phyloP scores from a whole-genome alignment of 2,113 vertebrate genomes.

The Serinus canaria region DNA sequence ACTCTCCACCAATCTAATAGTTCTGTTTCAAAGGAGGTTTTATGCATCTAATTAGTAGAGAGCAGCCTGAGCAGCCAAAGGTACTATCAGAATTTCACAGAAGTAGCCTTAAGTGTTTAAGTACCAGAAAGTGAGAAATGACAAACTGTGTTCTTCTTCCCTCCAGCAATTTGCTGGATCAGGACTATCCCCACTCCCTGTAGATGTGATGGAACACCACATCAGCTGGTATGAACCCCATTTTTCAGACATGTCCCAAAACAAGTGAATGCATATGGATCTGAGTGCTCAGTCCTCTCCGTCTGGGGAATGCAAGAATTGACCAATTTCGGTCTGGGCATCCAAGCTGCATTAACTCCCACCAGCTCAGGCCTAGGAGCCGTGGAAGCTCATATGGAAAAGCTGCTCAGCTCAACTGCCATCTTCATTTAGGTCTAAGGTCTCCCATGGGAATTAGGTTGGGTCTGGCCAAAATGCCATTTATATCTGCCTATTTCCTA shows the following conservation, averaged over 20 bases:
- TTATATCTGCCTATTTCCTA: not conserved
- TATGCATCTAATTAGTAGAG: not conserved
- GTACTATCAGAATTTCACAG: not conserved
- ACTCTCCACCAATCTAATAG: not conserved
- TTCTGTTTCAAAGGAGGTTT: not conserved
- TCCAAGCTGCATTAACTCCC: not conserved
- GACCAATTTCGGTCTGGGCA: not conserved
- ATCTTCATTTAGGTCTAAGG: not conserved
- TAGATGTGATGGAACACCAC: not conserved
- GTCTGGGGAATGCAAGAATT: not conserved
- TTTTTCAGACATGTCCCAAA: not conserved
- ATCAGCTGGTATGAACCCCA: not conserved
- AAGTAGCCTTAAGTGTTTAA: not conserved
- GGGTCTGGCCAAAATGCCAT: not conserved
- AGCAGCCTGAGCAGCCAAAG: not conserved
- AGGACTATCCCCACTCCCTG: not conserved
- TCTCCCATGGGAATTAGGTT: not conserved
- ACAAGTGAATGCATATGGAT: not conserved
- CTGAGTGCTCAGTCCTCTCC: not conserved
- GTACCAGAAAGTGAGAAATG: not conserved
- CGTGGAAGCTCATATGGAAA: not conserved
- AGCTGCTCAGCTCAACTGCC: not conserved
- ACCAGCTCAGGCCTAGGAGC: not conserved
- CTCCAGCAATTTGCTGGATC: not conserved
- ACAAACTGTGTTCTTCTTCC: not conserved